Evolutionary conservation across 2,797 vertebrate species (phyloP).

Genomic region (Streptopelia turtur): DNA sequence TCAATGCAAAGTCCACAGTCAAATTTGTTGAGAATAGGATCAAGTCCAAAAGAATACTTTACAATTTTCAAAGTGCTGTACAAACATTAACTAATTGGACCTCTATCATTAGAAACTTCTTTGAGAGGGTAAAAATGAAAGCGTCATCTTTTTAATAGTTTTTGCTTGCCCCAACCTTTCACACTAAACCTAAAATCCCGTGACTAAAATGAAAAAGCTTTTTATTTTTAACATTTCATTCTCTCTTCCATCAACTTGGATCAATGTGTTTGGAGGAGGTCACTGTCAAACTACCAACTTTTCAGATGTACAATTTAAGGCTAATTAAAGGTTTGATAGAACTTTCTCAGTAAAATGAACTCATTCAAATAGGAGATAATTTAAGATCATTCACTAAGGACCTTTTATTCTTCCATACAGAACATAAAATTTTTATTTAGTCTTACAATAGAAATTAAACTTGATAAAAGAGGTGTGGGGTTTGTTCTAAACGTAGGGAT

Average conservation of each 20-base stretch:
- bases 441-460: conserved; percentile 75
- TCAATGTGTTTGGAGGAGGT: conserved; percentile 67
- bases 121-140: conserved; percentile 19
- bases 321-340: conserved; percentile 81
- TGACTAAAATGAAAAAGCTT: conserved; percentile 37
- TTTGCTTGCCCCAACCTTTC: not conserved
- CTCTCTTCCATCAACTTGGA: conserved; percentile 67
- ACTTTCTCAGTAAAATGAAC: conserved; percentile 76
- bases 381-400: conserved; percentile 71
- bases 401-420: conserved; percentile 64
- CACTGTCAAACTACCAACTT: conserved; percentile 71
- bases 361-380: conserved; percentile 75
- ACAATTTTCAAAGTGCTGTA: not conserved
- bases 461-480: conserved; percentile 57
- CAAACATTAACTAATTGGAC: conserved; percentile 18
- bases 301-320: conserved; percentile 73
- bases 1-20: not conserved
- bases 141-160: conserved; percentile 13
- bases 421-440: conserved; percentile 76
- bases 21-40: not conserved
- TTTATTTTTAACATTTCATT: conserved; percentile 70
- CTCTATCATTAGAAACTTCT: conserved; percentile 1
- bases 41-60: not conserved
- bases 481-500: conserved; percentile 60
- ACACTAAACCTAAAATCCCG: conserved; percentile 26